Percentiles rank a stretch among this genome's conserved stretches.
These are phyloP conservation scores for Lophura nycthemera DNA, from an alignment of 2,113 vertebrate species.

Conservation along the genomic window DNA sequence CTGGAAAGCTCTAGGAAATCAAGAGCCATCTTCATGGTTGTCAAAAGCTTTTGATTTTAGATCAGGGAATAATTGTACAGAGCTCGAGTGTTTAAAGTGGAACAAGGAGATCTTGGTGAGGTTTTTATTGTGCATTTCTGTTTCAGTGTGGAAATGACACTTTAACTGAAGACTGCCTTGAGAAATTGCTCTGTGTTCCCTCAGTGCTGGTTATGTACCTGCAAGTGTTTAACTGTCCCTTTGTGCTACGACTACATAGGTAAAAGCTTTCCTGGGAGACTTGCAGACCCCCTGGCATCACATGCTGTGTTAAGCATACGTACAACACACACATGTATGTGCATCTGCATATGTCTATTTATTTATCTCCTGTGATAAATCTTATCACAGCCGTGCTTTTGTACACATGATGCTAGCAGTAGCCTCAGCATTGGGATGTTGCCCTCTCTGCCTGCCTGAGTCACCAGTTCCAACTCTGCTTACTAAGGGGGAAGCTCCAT, in stretches of 20 bases:
- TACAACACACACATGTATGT: not conserved
- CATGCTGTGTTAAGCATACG: accelerated
- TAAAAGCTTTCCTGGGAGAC: not conserved
- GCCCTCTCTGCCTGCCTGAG: not conserved
- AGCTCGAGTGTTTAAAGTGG: not conserved
- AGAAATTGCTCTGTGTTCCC: not conserved
- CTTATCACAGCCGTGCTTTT: not conserved
- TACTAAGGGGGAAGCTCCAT: not conserved
- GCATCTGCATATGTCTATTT: not conserved
- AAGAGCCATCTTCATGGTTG: not conserved
- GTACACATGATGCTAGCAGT: not conserved
- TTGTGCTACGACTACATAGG: not conserved
- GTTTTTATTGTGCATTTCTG: not conserved
- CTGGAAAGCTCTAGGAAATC: not conserved
- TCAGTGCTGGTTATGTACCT: not conserved
- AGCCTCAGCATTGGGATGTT: not conserved
- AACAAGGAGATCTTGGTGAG: not conserved
- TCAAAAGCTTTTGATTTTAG: not conserved
- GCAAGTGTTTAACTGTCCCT: not conserved
- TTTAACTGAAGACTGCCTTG: not conserved
- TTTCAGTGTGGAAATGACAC: not conserved
- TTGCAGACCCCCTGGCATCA: not conserved
- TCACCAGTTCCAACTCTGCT: not conserved
- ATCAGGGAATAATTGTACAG: not conserved
- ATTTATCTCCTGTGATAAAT: not conserved